Evolutionary conservation across 2,888 invertebrate genomes (phyloP), one percentile per base, ranked within the genome.

Genomic region (Tetranychus piercei): DNA sequence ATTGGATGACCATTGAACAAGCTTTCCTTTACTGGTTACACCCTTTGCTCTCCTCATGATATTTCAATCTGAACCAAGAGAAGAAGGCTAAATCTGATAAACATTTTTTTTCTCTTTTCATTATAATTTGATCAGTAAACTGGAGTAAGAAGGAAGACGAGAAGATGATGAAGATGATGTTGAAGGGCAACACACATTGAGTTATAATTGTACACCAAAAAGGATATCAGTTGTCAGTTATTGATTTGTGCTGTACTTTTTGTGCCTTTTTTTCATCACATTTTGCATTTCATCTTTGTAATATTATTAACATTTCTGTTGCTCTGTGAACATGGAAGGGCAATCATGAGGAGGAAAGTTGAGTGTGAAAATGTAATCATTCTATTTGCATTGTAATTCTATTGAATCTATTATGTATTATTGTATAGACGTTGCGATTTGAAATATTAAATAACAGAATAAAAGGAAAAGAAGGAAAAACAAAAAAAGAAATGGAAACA

Each of bases 201-300:
- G 9, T 15, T 15, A 15, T 55, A 55, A 15, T 55, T 9, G 55
- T 15, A 55, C 55, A 55, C 55, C 9, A 15, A 55, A 55, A 55
- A 55, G 55, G 55, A 55, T 55, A 55, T 55, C 55, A 55, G 55
- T 55, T 55, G 55, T 55, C 55, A 55, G 55, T 55, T 55, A 55
- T 55, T 55, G 55, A 55, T 9, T 55, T 55, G 0, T 55, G 9
- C 5, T 55, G 34, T 34, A 34, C 34, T 34, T 34, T 34, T 34
- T 34, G 34, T 55, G 55, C 9, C 15, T 55, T 55, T 11, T 55
- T 15, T 55, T 55, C 55, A 55, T 0, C 55, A 55, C 15, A 9
- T 55, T 55, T 15, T 55, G 11, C 6, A 55, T 55, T 34, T 34
- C 34, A 34, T 34, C 34, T 34, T 23, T 34, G 5, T 0, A 34